These are phyloP conservation scores for Chrysogorgia sp. DNA, from an alignment of 92 coral and sea anemone genomes.

Conservation along the genomic window DNA sequence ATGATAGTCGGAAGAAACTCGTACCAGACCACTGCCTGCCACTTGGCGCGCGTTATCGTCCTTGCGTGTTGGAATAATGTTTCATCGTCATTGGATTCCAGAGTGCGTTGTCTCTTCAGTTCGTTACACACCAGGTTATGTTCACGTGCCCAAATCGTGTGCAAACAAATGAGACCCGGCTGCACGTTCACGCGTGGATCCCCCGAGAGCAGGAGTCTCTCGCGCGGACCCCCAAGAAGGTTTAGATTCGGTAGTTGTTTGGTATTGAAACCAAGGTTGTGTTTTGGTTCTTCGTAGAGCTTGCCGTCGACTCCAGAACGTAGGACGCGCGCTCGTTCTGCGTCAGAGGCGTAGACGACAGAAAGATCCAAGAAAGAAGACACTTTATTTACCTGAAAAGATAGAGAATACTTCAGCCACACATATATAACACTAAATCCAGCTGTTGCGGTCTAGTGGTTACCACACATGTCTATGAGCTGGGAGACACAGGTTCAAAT, in stretches of 20 bases:
- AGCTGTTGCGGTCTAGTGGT: too few relatives aligned
- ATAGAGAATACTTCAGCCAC: background rate
- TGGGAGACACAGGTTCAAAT: too few relatives aligned
- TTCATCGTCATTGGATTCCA: slow-evolving; percentile 83
- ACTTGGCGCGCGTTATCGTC: slow-evolving; percentile 86
- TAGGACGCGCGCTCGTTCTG: slow-evolving; percentile 71
- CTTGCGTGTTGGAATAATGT: slow-evolving; percentile 94
- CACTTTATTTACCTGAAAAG: slow-evolving; percentile 86
- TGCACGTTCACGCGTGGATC: slow-evolving; percentile 99
- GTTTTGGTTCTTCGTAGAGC: slow-evolving; percentile 70
- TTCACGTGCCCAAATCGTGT: slow-evolving; percentile 95
- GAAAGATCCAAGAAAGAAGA: slow-evolving; percentile 92
- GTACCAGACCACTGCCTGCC: slow-evolving; percentile 93
- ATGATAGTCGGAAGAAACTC: slow-evolving; percentile 95
- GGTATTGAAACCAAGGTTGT: slow-evolving; percentile 76
- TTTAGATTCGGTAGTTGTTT: slow-evolving; percentile 89
- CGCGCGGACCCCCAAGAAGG: slow-evolving; percentile 95
- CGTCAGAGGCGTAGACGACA: slow-evolving; percentile 85
- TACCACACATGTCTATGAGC: too few relatives aligned
- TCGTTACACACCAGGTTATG: slow-evolving; percentile 95
- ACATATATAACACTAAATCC: too few relatives aligned
- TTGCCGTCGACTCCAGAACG: slow-evolving; percentile 81
- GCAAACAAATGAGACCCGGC: slow-evolving; percentile 94
- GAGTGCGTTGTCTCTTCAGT: slow-evolving; percentile 66
- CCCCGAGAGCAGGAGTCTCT: slow-evolving; percentile 92